Base-by-base conservation (phyloP, 2,888 invertebrate species). In the Timema cristinae region DNA sequence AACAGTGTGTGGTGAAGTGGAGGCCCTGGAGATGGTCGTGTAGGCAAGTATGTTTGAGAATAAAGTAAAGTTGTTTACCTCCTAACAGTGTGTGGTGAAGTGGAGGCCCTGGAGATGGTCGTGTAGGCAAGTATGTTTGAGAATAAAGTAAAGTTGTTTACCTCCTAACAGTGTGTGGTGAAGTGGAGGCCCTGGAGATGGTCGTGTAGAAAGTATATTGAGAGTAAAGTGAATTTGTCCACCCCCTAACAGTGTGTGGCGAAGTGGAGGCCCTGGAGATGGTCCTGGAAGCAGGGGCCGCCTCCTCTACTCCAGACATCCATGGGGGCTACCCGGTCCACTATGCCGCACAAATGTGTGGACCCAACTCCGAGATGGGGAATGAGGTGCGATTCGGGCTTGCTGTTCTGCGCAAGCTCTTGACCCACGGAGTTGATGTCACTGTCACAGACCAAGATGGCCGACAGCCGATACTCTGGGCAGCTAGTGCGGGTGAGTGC, bases 301-400 rank as follows among this genome's bases (percentile, higher is more conserved):
- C 92, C 77, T 90, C 96, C 8, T 91, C 93, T 13, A 92, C 92
- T 0, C 90, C 95, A 0, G 98, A 99, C 83, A 91, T 94, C 76
- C 95, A 97, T 81, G 95, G 97, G 32, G 98, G 98, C 15, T 95
- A 93, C 79, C 97, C 98, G 0, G 84, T 98, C 71, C 98, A 98
- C 83, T 98, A 98, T 83, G 97, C 98, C 0, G 97, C 98, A 13
- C 97, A 98, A 83, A 95, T 98, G 90, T 96, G 96, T 80, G 95
- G 94, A 0, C 91, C 92, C 32, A 91, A 89, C 32, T 89, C 90
- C 61, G 88, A 88, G 75, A 87, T 86, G 61, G 88, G 86, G 80
- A 79, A 85, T 81, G 84, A 86, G 72, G 79, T 80, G 11, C 86
- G 87, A 59, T 84, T 90, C 15, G 95, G 95, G 0, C 83, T 95